Evolutionary conservation across 2,113 vertebrate species (phyloP), one percentile per base, ranked within the genome.

Genomic region (Corydoras sp.): DNA sequence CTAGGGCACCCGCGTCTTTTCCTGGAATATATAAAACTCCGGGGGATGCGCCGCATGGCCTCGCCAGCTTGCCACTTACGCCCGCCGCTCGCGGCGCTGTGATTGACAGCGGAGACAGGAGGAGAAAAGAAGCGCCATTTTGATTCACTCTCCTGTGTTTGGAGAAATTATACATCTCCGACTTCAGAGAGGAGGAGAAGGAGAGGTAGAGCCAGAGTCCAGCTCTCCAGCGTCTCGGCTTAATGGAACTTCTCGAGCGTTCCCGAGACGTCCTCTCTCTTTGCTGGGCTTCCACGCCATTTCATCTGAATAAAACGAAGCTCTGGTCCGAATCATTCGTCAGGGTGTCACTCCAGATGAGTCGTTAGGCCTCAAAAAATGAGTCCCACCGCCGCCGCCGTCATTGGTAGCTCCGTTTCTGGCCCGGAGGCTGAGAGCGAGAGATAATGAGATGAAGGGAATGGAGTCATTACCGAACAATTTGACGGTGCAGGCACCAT

Each of bases 1-100:
- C 90, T 92, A 91, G 90, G 90, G 92, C 90, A 88, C 81, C 88
- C 88, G 87, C 88, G 85, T 91, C 86, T 81, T 75, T 78, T 68
- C 78, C 80, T 77, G 75, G 81, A 82, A 74, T 75, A 77, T 80
- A 83, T 79, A 81, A 83, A 87, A 77, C 80, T 83, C 73, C 83
- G 76, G 80, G 72, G 79, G 83, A 85, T 85, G 83, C 81, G 81
- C 82, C 72, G 77, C 82, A 81, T 75, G 78, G 82, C 60, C 53
- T 79, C 73, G 68, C 61, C 75, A 31, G 79, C 81, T 77, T 80
- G 69, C 82, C 81, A 84, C 82, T 86, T 82, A 85, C 62, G 81
- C 69, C 76, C 84, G 80, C 84, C 85, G 87, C 88, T 85, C 80
- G 60, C 78, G 79, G 56, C 50, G 58, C 13, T 64, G 51, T 86